Evolutionary conservation across 2,113 vertebrate genomes (phyloP), one percentile per base, ranked within the genome.

Genomic region (Garra rufa): DNA sequence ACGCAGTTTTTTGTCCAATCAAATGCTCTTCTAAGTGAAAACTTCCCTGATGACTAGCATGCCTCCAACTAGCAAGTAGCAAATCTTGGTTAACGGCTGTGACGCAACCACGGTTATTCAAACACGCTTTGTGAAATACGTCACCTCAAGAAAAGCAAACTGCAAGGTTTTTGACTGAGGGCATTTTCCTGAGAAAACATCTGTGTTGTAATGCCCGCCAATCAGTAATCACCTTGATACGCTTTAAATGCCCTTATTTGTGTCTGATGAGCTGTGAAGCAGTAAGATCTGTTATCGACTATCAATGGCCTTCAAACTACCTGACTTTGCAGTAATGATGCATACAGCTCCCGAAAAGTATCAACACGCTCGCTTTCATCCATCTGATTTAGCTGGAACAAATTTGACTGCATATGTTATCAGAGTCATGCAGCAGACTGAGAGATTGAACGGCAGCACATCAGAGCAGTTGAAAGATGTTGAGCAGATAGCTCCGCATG

Each of bases 181-280:
- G 3, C 9, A 13, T 24, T 77, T 43, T 17, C 15, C 55, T 11
- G 6, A 17, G 38, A 41, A 78, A 78, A 43, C 76, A 78, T 78
- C 34, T 78, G 55, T 44, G 34, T 17, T 61, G 76, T 44, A 78
- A 61, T 63, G 38, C 24, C 34, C 2, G 1, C 52, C 38, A 61
- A 59, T 77, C 28, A 59, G 34, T 41, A 9, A 59, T 59, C 10
- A n/a, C 74, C 48, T 52, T 57, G 48, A 71, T 71, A 71, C 0
- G 11, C 6, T 77, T 55, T 43, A 61, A 61, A 1, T 14, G 38
- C 24, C 2, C 55, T 44, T 44, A 63, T 79, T 59, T 44, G 21
- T 21, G 17, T 21, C 76, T 26, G 76, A 61, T 78, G 38, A 78
- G 76, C 55, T 78, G 76, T 78, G 76, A 38, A 78, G 8, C 4